Conservation (phyloP, 2,888 invertebrate genomes). For the Tortricodes alternella region DNA sequence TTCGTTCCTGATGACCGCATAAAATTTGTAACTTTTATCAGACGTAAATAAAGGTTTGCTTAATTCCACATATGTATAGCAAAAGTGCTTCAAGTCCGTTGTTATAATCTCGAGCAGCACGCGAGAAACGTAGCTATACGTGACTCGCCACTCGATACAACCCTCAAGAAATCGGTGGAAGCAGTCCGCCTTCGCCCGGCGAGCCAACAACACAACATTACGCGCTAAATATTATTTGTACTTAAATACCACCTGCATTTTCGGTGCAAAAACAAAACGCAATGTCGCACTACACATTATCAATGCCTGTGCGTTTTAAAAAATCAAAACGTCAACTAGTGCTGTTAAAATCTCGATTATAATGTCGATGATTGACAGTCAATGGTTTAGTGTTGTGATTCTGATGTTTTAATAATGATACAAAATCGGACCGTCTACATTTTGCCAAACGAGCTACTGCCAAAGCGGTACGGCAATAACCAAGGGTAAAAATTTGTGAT, state of each 20-base stretch:
- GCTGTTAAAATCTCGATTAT: slow-evolving; percentile 24
- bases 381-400: slow-evolving; percentile 12
- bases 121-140: slow-evolving; percentile 36
- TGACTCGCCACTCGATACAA: slow-evolving; percentile 66
- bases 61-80: slow-evolving; percentile 23
- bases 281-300: neutral
- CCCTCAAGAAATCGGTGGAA: slow-evolving; percentile 66
- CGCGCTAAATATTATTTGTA: slow-evolving; percentile 33
- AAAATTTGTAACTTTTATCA: slow-evolving; percentile 12
- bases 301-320: slow-evolving; percentile 14
- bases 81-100: slow-evolving; percentile 15
- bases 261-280: slow-evolving; percentile 22
- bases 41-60: slow-evolving; percentile 18
- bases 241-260: slow-evolving; percentile 6
- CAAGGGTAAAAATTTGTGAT: slow-evolving; percentile 58
- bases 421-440: slow-evolving; percentile 77
- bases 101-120: slow-evolving; percentile 26
- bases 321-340: slow-evolving; percentile 20
- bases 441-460: slow-evolving; percentile 74
- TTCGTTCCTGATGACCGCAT: slow-evolving; percentile 4
- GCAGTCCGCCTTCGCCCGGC: slow-evolving; percentile 63
- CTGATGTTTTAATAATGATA: slow-evolving; percentile 55
- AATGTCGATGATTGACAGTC: slow-evolving; percentile 32
- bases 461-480: slow-evolving; percentile 71
- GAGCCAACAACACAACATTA: slow-evolving; percentile 44